Evolutionary conservation across 2,888 invertebrate species (phyloP), one percentile per base, ranked within the genome.

Genomic region (Hemaris fuciformis): DNA sequence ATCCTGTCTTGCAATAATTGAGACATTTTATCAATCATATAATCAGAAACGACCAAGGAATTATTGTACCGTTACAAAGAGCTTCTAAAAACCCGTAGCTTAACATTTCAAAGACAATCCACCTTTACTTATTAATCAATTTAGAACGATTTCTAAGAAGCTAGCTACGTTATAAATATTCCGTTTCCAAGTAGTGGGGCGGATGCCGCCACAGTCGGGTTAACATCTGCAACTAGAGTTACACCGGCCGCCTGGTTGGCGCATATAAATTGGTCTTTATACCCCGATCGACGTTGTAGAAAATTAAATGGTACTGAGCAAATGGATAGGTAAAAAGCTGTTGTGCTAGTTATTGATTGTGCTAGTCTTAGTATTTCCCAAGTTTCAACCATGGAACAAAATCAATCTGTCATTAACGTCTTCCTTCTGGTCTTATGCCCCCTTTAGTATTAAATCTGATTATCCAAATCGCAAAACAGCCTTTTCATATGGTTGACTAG

Each of bases 161-260:
- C 81, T 80, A 84, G 83, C 79, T 84, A 80, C 81, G 76, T 87
- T 90, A 90, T 91, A 90, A 90, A 91, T 90, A 90, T 87, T 88
- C 78, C 79, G 69, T 80, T 91, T 91, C 91, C 84, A 77, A 88
- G 91, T 91, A 91, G 83, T 76, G 72, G 81, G 72, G 84, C 91
- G 91, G 91, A 91, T 89, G 86, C 80, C 79, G 86, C 87, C 72
- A 87, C 89, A 88, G 84, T 87, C 77, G 85, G 84, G 79, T 88
- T 87, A 84, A 84, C 91, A 91, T 90, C 90, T 91, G 92, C 92
- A 91, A 87, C 91, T 91, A 84, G 90, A 86, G 81, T 91, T 89
- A 91, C 89, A 90, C 92, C 83, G 84, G 84, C 87, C 85, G 87
- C 86, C 76, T 73, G 81, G 85, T 86, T 84, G 85, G 79, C 88